Percentiles rank a stretch among this genome's conserved stretches.
phyloP scores from a whole-genome alignment of 2,113 vertebrate species.

The Cervus canadensis region DNA sequence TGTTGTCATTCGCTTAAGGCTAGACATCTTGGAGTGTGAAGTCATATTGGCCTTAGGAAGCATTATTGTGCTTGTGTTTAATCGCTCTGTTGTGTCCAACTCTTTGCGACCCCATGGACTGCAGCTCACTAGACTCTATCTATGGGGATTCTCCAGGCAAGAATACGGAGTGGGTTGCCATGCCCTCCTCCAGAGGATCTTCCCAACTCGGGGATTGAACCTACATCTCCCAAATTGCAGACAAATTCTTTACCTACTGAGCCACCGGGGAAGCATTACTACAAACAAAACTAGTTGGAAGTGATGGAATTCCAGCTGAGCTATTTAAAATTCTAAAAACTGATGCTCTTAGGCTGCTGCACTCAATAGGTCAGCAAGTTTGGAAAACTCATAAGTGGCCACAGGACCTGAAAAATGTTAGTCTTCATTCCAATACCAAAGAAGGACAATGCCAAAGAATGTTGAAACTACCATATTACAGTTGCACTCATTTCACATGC shows the following conservation, averaged over 20 bases:
- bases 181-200: not conserved
- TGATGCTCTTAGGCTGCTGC: not conserved
- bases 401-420: not conserved
- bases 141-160: not conserved
- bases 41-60: not conserved
- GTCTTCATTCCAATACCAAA: not conserved
- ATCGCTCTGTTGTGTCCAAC: not conserved
- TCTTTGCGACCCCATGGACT: not conserved
- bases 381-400: not conserved
- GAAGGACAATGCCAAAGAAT: not conserved
- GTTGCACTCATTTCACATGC: not conserved
- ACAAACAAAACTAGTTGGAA: not conserved
- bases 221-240: not conserved
- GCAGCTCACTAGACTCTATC: not conserved
- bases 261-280: not conserved
- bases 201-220: not conserved
- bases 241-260: not conserved
- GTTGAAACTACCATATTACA: not conserved
- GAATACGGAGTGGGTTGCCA: not conserved
- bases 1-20: not conserved
- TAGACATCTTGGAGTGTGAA: not conserved
- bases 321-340: not conserved
- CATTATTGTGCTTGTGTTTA: not conserved
- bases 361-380: not conserved
- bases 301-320: not conserved